These are phyloP conservation scores for Drosophila mettleri DNA, from an alignment of 2,888 invertebrate genomes.

Conservation along the genomic window DNA sequence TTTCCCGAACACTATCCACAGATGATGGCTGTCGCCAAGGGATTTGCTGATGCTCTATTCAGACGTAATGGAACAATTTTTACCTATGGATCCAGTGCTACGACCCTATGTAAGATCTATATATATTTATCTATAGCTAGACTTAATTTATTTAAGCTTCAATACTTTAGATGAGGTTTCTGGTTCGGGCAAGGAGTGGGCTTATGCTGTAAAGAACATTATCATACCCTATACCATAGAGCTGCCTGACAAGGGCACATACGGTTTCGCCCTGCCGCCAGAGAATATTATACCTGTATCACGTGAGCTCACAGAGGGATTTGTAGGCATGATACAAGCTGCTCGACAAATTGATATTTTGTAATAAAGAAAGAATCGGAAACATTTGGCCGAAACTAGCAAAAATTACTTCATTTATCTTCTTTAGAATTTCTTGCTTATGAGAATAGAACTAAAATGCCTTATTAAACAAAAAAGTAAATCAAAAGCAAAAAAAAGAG, in stretches of 20 bases:
- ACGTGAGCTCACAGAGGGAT: conserved; percentile 87
- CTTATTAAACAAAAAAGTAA: not conserved
- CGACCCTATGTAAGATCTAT: conserved; percentile 86
- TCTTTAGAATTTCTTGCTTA: too few species aligned
- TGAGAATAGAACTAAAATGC: too few species aligned
- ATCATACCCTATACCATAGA: conserved; percentile 87
- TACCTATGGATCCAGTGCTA: conserved; percentile 87
- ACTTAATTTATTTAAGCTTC: too few species aligned
- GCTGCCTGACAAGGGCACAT: conserved; percentile 88
- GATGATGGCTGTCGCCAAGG: conserved; percentile 86
- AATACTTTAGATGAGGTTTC: conserved; percentile 83
- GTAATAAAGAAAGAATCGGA: conserved; percentile 49
- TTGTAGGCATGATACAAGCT: conserved; percentile 86
- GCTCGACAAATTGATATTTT: conserved; percentile 82
- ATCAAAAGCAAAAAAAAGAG: too few species aligned
- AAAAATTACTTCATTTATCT: too few species aligned
- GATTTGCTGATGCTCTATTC: conserved; percentile 86
- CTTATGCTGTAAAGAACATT: conserved; percentile 86
- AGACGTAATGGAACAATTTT: conserved; percentile 86
- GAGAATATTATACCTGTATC: conserved; percentile 88
- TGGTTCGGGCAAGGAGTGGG: conserved; percentile 86
- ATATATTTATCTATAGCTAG: not conserved
- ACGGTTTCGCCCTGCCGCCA: conserved; percentile 89
- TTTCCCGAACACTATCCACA: conserved; percentile 86
- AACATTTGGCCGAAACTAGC: too few species aligned